Evolutionary conservation across 2,113 vertebrate genomes (phyloP).

Genomic region (Toxostoma redivivum): DNA sequence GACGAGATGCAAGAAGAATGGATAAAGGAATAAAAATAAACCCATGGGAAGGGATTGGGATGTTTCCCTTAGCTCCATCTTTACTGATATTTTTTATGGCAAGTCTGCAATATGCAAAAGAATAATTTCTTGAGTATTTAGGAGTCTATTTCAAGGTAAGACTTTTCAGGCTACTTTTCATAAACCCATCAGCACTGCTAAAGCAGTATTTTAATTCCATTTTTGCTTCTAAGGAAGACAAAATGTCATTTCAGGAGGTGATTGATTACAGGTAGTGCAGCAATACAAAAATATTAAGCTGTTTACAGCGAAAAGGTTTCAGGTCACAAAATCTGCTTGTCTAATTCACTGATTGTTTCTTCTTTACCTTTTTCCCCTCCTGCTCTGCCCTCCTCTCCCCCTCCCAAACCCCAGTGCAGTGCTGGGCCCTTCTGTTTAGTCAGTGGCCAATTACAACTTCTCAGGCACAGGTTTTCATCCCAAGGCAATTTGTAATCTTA

Average conservation of each 20-base stretch:
- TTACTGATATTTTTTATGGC: neutral
- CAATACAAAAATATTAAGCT: neutral
- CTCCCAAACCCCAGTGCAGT: neutral
- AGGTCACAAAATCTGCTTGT: neutral
- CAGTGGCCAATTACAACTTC: neutral
- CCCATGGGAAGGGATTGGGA: neutral
- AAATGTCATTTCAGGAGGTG: neutral
- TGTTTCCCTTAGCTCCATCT: neutral
- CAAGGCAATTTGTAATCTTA: conserved; percentile 3
- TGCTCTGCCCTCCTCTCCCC: neutral
- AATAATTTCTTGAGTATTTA: neutral
- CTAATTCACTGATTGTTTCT: neutral
- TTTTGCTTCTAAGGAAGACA: neutral
- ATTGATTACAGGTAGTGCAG: neutral
- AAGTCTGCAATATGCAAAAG: neutral
- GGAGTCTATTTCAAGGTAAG: neutral
- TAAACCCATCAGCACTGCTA: neutral
- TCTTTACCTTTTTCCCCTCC: neutral
- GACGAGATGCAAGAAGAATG: neutral
- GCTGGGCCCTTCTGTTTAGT: neutral
- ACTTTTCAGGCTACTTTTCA: neutral
- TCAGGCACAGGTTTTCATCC: neutral
- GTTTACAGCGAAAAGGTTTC: neutral
- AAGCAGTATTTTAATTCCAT: neutral
- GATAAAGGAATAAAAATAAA: neutral